Evolutionary conservation across 30 jellyfish, hydroid and myxozoan genomes (phyloP), one percentile per base, ranked within the genome.

Genomic region (Mastigias papua): DNA sequence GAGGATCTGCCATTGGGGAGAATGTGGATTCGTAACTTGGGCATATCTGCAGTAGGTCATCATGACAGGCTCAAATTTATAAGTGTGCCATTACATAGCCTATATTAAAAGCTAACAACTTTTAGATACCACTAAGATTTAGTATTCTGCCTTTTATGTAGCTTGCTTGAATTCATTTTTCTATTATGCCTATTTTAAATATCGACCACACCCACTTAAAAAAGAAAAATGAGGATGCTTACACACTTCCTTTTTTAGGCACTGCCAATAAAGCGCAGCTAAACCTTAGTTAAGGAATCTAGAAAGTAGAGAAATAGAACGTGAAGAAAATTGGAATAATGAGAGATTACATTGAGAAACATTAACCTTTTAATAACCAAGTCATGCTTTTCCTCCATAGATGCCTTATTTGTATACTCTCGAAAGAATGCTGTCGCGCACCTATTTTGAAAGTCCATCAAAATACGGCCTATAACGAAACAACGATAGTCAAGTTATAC

Each of bases 341-440:
- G 13, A 42, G 7, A n/a, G n/a, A n/a, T n/a, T n/a, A n/a, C n/a
- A n/a, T n/a, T n/a, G n/a, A n/a, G n/a, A n/a, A n/a, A n/a, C n/a
- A n/a, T n/a, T 0, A 51, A 77, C 88, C 88, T 77, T 57, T 57
- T 66, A 51, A 26, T 32, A 15, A 77, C 0, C 21, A 32, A 25
- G 4, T 66, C 42, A 27, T 51, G 27, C 48, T 62, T 77, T 51
- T 77, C 88, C 17, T 57, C 77, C 1, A 57, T 15, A 3, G 67
- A 17, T 0, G 65, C 25, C 23, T 42, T 77, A 19, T 77, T 21
- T 25, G 42, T 66, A 34, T 10, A 67, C 76, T 77, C 88, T 15
- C 88, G 66, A n/a, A 77, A 42, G 60, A 51, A 77, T 16, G 77
- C 88, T 58, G 78, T 30, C 42, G 88, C 21, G 77, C 88, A 54